These are phyloP conservation scores for Drosophila dunni DNA, from an alignment of 1,140 invertebrate genomes.

Conservation along the genomic window DNA sequence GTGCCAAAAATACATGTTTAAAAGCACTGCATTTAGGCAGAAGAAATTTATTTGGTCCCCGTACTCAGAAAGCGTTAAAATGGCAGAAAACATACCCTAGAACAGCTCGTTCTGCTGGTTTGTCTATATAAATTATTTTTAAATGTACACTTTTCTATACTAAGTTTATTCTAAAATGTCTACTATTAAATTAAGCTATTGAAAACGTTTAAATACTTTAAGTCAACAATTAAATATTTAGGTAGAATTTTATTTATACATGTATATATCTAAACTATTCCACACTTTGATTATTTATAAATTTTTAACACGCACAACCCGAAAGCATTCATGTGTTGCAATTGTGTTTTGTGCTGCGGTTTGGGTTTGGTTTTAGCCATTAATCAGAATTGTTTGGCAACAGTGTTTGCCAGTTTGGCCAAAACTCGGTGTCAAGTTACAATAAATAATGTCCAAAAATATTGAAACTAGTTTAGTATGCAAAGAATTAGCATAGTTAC, in stretches of 20 bases:
- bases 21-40: background rate
- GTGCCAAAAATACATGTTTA: background rate
- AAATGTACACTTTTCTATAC: no score
- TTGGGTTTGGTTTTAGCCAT: constrained; percentile 18
- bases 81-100: no score
- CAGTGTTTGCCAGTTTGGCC: constrained; percentile 3
- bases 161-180: no score
- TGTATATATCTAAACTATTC: background rate
- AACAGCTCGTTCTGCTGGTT: no score
- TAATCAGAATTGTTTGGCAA: constrained; percentile 15
- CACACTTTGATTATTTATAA: background rate
- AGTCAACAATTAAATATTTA: no score
- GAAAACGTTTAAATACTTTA: background rate
- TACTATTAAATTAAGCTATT: no score
- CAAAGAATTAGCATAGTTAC: constrained; percentile 28
- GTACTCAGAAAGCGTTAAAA: no score
- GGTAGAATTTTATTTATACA: no score
- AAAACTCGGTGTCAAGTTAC: constrained; percentile 2
- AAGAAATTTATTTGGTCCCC: no score
- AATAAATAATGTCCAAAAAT: constrained; percentile 9
- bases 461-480: constrained; percentile 12
- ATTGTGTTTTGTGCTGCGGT: background rate
- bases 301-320: background rate
- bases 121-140: no score
- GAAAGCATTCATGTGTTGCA: constrained; percentile 9